These are phyloP conservation scores for Tetrao urogallus DNA, from an alignment of 2,113 vertebrate species.

Conservation along the genomic window DNA sequence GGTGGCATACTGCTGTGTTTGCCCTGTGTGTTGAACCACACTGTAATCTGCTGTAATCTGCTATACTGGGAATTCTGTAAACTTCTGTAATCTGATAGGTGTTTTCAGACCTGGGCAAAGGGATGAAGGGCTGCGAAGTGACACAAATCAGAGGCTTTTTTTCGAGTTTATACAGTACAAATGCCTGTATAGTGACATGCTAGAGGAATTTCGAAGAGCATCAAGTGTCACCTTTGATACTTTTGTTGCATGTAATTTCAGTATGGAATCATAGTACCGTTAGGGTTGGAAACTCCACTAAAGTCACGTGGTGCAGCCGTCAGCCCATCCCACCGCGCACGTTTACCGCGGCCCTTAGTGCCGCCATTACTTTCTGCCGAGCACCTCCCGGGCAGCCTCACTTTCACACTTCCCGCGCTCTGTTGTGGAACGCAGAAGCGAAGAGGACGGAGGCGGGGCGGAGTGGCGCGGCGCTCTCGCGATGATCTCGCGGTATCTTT, in stretches of 20 bases:
- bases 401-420: no score
- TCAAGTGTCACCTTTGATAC: neutral
- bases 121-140: neutral
- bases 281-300: no score
- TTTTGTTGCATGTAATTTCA: neutral
- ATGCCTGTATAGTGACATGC: neutral
- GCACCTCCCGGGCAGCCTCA: no score
- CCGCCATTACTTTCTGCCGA: no score
- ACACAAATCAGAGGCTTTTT: neutral
- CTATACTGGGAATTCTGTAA: no score
- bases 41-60: neutral
- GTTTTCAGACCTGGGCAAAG: neutral
- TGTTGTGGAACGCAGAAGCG: no score
- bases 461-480: no score
- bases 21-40: neutral
- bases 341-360: no score
- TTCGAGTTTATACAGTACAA: neutral
- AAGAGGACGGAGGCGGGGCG: rapidly evolving
- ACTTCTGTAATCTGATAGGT: neutral
- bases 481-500: no score
- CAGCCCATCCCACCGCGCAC: no score
- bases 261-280: neutral
- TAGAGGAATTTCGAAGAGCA: neutral
- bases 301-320: no score
- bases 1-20: neutral